Percentiles rank a stretch among this genome's conserved stretches.
These are phyloP conservation scores for Philantomba maxwellii DNA, from an alignment of 2,113 vertebrate species.

Conservation along the genomic window DNA sequence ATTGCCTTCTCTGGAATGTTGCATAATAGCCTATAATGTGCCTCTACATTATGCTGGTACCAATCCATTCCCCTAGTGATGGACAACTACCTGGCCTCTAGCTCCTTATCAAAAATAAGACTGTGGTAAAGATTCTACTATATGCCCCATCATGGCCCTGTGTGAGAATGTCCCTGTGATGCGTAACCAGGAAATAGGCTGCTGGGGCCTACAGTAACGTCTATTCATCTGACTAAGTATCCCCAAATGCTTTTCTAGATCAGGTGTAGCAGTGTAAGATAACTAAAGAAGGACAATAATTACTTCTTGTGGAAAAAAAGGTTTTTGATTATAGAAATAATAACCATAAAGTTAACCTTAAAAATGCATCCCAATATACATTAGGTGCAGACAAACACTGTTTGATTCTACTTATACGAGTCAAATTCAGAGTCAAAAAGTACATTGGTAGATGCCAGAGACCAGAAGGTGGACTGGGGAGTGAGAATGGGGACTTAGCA, in stretches of 20 bases:
- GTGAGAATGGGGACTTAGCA: neutral
- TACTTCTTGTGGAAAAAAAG: neutral
- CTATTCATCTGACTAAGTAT: neutral
- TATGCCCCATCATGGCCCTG: neutral
- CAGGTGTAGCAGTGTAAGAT: neutral
- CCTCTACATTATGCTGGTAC: neutral
- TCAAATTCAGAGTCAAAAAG: neutral
- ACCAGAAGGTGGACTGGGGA: neutral
- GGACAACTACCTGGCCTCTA: neutral
- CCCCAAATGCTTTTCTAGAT: neutral
- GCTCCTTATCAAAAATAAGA: neutral
- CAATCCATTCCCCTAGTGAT: neutral
- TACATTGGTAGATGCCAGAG: neutral
- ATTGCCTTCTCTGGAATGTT: no score
- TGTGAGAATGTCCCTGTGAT: neutral
- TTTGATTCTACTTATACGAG: neutral
- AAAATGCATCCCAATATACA: neutral
- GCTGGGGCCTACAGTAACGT: neutral
- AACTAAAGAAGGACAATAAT: neutral
- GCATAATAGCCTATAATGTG: neutral
- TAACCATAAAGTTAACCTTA: neutral
- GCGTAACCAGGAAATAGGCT: neutral
- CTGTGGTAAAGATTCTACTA: neutral
- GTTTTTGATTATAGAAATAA: neutral
- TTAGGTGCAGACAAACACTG: neutral